Evolutionary conservation across 37 sponge, comb jelly and placozoan genomes (phyloP).

Genomic region (Ianthella basta): DNA sequence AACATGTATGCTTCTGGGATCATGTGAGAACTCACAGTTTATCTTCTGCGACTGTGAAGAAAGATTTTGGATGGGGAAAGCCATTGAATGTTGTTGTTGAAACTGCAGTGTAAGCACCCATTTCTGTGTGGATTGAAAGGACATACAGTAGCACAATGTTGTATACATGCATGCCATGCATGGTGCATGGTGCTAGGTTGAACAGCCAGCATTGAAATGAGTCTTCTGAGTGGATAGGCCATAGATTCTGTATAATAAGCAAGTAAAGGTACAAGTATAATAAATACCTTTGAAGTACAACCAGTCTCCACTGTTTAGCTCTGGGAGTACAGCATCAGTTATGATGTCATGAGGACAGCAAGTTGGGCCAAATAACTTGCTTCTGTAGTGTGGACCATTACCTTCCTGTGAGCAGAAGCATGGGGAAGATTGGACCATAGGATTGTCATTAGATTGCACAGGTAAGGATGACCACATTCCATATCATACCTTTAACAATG

Average conservation of each 20-base stretch:
- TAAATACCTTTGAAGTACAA: conserved; percentile 71
- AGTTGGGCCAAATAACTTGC: conserved; percentile 89
- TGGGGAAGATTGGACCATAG: neutral
- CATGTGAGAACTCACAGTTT: too few relatives aligned
- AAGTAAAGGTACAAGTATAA: too few relatives aligned
- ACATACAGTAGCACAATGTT: too few relatives aligned
- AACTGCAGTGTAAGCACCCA: conserved; percentile 92
- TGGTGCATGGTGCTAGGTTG: too few relatives aligned
- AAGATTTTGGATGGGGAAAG: conserved; percentile 61
- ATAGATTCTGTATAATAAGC: too few relatives aligned
- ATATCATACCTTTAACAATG: too few relatives aligned
- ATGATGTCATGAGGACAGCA: conserved; percentile 88
- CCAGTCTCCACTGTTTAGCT: conserved; percentile 84
- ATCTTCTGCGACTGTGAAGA: conserved; percentile 42
- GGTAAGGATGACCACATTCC: neutral
- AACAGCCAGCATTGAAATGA: too few relatives aligned
- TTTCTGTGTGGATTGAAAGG: conserved; percentile 54
- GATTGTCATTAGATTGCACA: neutral
- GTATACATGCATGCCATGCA: too few relatives aligned
- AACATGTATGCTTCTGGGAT: too few relatives aligned
- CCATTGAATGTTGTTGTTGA: conserved; percentile 86
- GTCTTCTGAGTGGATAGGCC: too few relatives aligned
- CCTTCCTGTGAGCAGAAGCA: neutral
- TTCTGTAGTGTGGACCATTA: neutral
- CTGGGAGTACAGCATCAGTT: conserved; percentile 54